phyloP scores from a whole-genome alignment of 1,140 invertebrate species.

The Zaprionus gabonicus region DNA sequence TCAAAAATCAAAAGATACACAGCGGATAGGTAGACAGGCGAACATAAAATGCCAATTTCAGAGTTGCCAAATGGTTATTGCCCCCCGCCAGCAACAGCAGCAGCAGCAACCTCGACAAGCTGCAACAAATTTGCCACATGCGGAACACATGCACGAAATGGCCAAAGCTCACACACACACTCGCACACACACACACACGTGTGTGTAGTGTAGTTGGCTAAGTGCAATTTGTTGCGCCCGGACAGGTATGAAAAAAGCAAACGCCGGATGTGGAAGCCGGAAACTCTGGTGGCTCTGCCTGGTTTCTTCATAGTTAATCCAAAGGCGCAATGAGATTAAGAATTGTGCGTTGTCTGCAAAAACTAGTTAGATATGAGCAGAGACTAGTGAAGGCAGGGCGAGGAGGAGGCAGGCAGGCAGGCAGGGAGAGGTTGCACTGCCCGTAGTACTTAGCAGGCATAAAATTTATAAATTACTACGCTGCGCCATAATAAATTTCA shows the following conservation, averaged over 20 bases:
- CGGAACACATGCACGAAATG: conserved; percentile 48
- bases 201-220: conserved; percentile 1
- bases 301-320: conserved; percentile 1
- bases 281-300: not conserved
- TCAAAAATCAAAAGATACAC: conserved; percentile 81
- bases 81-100: conserved; percentile 34
- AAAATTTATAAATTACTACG: conserved; percentile 81
- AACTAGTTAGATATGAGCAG: conserved; percentile 26
- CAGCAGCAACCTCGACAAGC: conserved; percentile 36
- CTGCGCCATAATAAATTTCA: conserved; percentile 82
- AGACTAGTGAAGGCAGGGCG: not conserved
- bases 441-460: conserved; percentile 74
- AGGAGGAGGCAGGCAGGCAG: not conserved
- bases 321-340: conserved; percentile 63
- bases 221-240: conserved; percentile 70
- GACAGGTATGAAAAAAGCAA: conserved; percentile 33
- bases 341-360: conserved; percentile 54
- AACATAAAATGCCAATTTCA: conserved; percentile 81
- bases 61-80: conserved; percentile 82
- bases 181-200: not conserved
- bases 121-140: conserved; percentile 55
- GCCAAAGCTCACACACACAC: conserved; percentile 43
- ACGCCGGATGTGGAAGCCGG: not conserved
- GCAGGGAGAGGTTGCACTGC: conserved; percentile 12
- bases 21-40: conserved; percentile 57